phyloP scores from a whole-genome alignment of 2,797 vertebrate genomes.

The Gila robusta region DNA sequence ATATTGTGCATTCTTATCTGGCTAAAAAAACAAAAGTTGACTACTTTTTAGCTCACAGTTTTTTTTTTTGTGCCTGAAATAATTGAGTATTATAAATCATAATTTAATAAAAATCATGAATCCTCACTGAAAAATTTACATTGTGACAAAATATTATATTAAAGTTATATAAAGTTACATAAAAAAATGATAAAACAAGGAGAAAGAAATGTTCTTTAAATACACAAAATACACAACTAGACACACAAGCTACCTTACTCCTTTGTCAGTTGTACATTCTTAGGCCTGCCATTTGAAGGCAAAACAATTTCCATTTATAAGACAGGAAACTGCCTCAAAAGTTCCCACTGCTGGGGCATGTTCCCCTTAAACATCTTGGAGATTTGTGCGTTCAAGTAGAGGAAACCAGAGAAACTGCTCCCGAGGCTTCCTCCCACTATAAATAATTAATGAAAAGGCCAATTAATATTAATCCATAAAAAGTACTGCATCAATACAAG shows the following conservation, averaged over 20 bases:
- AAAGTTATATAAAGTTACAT: too few species aligned
- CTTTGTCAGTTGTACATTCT: neutral
- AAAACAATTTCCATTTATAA: neutral
- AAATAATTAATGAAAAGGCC: slow-evolving; percentile 46
- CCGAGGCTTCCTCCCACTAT: slow-evolving; percentile 35
- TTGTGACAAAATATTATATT: neutral
- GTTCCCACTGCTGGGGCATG: slow-evolving; percentile 9
- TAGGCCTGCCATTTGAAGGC: neutral
- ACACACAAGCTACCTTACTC: neutral
- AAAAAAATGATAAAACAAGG: neutral
- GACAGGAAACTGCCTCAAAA: slow-evolving; percentile 9
- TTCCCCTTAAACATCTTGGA: slow-evolving; percentile 11
- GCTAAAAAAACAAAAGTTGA: neutral
- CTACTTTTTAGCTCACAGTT: neutral
- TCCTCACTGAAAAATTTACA: neutral
- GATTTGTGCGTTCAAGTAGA: slow-evolving; percentile 29
- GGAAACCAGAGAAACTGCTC: slow-evolving; percentile 42
- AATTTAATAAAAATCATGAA: neutral
- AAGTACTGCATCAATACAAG: slow-evolving; percentile 51
- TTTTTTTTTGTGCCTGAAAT: neutral
- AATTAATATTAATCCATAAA: slow-evolving; percentile 56
- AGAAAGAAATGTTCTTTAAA: neutral
- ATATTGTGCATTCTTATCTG: neutral
- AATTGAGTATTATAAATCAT: neutral
- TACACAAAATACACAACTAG: neutral